A percentile compares a stretch with the other conserved stretches of the same genome.
These are phyloP conservation scores for Drosophila colorata DNA, from an alignment of 2,888 invertebrate genomes.

Conservation along the genomic window DNA sequence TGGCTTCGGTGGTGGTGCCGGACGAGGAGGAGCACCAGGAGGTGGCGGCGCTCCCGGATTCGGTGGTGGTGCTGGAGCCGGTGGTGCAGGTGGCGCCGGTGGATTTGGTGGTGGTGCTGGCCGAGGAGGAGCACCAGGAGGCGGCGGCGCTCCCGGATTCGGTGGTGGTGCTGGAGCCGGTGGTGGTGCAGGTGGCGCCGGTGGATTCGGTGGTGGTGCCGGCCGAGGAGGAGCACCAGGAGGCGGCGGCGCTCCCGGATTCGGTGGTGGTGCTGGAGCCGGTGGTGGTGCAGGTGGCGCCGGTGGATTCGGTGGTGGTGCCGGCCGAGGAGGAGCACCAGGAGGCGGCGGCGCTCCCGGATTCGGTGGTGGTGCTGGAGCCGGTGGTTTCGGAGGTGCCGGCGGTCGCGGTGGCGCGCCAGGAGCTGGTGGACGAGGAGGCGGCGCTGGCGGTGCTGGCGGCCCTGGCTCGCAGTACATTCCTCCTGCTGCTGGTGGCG, in stretches of 20 bases:
- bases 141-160: conserved; percentile 52
- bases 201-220: conserved; percentile 39
- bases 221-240: conserved; percentile 45
- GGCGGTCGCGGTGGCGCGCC: conserved; percentile 28
- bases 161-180: conserved; percentile 48
- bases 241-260: conserved; percentile 18
- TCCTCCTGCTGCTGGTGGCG: conserved; percentile 64
- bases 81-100: conserved; percentile 22
- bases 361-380: conserved; percentile 45
- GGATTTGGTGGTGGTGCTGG: conserved; percentile 32
- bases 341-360: conserved; percentile 11
- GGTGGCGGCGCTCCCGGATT: conserved; percentile 54
- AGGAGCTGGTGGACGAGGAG: conserved; percentile 29
- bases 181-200: conserved; percentile 48
- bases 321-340: conserved; percentile 16
- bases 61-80: conserved; percentile 47
- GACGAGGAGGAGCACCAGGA: conserved; percentile 21
- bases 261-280: conserved; percentile 4
- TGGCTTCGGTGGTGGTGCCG: conserved; percentile 28
- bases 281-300: conserved; percentile 18
- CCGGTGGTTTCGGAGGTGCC: conserved; percentile 20
- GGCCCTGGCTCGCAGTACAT: conserved; percentile 70
- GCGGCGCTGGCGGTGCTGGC: conserved; percentile 36
- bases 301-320: conserved; percentile 22
- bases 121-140: background rate